These are phyloP conservation scores for Telmatochromis sp. DNA, from an alignment of 2,113 vertebrate species.

Conservation along the genomic window DNA sequence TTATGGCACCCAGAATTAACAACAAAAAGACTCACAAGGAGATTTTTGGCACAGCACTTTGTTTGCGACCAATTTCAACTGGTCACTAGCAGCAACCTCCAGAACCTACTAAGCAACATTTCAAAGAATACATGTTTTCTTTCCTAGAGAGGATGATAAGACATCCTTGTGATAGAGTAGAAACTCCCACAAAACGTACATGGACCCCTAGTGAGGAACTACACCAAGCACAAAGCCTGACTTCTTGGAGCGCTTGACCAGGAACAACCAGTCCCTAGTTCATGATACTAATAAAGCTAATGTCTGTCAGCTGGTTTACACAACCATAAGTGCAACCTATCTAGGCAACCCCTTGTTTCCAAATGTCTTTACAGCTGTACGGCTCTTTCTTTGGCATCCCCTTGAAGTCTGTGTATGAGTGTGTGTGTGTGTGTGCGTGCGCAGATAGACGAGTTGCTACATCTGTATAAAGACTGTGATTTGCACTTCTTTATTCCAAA, in stretches of 20 bases:
- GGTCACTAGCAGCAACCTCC: background rate
- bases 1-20: background rate
- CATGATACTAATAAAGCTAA: conserved; percentile 68
- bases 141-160: background rate
- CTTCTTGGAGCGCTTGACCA: conserved; percentile 26
- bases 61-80: background rate
- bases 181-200: background rate
- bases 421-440: background rate
- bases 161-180: background rate
- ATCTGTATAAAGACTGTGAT: conserved; percentile 4
- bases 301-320: conserved; percentile 38
- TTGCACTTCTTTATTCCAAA: conserved; percentile 23
- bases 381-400: background rate
- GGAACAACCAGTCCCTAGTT: conserved; percentile 37
- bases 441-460: background rate
- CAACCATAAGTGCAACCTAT: background rate
- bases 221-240: background rate
- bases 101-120: background rate
- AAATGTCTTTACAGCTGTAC: conserved; percentile 12
- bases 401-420: background rate
- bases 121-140: background rate
- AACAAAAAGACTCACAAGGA: background rate
- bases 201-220: background rate
- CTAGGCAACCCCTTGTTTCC: background rate
- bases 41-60: background rate